A percentile compares a stretch with the other conserved stretches of the same genome.
Evolutionary conservation across 2,797 vertebrate genomes (phyloP).

Genomic region (Danio tinwini): DNA sequence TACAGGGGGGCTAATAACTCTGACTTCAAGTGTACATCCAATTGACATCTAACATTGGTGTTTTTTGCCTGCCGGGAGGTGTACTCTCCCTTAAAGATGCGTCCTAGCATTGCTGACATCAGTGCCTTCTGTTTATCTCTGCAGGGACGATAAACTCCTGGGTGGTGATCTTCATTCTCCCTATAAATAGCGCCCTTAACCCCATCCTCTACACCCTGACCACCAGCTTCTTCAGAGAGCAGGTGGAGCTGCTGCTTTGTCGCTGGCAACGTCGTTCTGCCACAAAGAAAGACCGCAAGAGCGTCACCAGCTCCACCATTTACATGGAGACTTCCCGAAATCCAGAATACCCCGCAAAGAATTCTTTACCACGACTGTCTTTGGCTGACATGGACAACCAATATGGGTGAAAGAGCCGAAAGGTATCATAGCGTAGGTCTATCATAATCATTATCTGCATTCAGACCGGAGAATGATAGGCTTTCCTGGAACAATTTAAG

Average conservation of each 20-base stretch:
- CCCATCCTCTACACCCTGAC: slow-evolving; percentile 83
- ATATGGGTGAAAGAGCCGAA: slow-evolving; percentile 68
- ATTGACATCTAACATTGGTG: too few species aligned
- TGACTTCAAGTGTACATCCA: too few species aligned
- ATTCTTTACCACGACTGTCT: slow-evolving; percentile 71
- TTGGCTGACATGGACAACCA: slow-evolving; percentile 66
- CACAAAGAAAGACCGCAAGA: slow-evolving; percentile 77
- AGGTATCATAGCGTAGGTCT: neutral
- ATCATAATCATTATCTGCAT: slow-evolving; percentile 27
- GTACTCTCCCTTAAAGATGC: neutral
- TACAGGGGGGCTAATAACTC: too few species aligned
- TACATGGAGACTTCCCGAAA: slow-evolving; percentile 68
- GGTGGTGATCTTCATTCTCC: slow-evolving; percentile 85
- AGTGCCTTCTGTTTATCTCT: slow-evolving; percentile 3
- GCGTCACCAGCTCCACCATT: slow-evolving; percentile 75
- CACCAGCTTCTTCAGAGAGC: slow-evolving; percentile 85
- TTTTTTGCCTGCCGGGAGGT: too few species aligned
- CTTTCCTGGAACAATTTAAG: neutral
- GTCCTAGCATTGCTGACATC: neutral
- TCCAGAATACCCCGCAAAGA: slow-evolving; percentile 67
- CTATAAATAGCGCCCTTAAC: slow-evolving; percentile 86
- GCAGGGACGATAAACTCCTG: slow-evolving; percentile 81
- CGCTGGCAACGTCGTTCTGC: slow-evolving; percentile 74
- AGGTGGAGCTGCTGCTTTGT: slow-evolving; percentile 81
- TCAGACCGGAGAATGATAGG: neutral